phyloP scores from a whole-genome alignment of 2,113 vertebrate species.

The Ophthalmolycus amberensis region DNA sequence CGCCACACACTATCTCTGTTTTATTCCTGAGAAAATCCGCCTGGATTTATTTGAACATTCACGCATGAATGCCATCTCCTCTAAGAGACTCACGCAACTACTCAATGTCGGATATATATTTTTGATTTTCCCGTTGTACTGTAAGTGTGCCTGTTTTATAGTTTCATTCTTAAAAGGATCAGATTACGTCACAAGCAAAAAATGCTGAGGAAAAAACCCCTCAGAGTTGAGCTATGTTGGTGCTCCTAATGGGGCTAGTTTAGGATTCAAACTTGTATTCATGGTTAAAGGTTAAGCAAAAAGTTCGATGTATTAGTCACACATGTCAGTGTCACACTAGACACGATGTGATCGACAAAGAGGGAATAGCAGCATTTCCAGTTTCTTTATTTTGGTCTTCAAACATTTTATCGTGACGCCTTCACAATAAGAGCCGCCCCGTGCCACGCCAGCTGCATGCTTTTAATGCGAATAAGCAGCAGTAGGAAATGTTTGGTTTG shows the following conservation, averaged over 20 bases:
- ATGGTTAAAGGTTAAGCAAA: background rate
- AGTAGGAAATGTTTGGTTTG: background rate
- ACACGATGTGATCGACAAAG: background rate
- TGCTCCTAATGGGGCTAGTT: background rate
- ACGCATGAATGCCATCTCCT: constrained; percentile 47
- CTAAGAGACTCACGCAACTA: constrained; percentile 32
- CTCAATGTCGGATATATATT: constrained; percentile 36
- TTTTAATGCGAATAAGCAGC: background rate
- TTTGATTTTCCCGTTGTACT: constrained; percentile 30
- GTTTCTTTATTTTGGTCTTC: background rate
- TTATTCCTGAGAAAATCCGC: constrained; percentile 48
- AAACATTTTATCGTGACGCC: background rate
- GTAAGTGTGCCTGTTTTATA: constrained; percentile 10
- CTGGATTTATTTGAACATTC: constrained; percentile 57
- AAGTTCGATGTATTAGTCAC: background rate
- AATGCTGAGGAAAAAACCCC: constrained; percentile 12
- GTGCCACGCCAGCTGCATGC: background rate
- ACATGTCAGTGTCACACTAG: background rate
- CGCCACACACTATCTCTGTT: constrained; percentile 41
- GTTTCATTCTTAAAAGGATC: constrained; percentile 32
- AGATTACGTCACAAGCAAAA: background rate
- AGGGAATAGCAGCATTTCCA: too few relatives aligned
- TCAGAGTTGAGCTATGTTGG: background rate
- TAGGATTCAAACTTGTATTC: background rate
- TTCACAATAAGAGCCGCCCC: background rate